Conservation (phyloP, 1,140 invertebrate genomes). For the Akabosia matsudoensis region DNA sequence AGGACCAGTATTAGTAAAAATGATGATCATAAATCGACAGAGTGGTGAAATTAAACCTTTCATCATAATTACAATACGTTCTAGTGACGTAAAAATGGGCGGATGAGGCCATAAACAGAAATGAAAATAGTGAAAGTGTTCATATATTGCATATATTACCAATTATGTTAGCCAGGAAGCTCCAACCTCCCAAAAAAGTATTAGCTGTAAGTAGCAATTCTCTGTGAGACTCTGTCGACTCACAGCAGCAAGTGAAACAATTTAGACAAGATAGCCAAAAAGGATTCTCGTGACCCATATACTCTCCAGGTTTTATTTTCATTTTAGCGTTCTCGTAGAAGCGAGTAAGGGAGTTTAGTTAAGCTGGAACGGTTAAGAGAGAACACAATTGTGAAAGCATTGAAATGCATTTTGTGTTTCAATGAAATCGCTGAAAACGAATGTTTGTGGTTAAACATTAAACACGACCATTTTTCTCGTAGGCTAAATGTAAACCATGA, state of each 20-base stretch:
- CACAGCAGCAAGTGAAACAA: neutral
- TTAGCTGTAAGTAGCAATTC: no score
- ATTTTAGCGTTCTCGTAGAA: neutral
- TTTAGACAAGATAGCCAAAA: no score
- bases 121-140: neutral
- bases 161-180: no score
- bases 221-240: neutral
- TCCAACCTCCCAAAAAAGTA: no score
- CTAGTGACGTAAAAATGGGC: constrained; percentile 9
- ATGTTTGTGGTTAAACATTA: no score
- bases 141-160: constrained; percentile 3
- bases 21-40: constrained; percentile 22
- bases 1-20: neutral
- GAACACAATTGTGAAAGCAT: no score
- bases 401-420: no score
- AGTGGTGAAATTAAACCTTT: constrained; percentile 30
- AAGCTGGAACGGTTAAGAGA: no score
- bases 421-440: no score
- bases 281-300: neutral
- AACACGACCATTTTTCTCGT: no score
- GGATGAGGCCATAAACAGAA: constrained; percentile 20
- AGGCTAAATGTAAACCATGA: no score
- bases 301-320: neutral
- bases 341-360: constrained; percentile 1
- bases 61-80: constrained; percentile 25